Conservation (phyloP, 2,113 vertebrate species). For the Melanerpes aurifrons region DNA sequence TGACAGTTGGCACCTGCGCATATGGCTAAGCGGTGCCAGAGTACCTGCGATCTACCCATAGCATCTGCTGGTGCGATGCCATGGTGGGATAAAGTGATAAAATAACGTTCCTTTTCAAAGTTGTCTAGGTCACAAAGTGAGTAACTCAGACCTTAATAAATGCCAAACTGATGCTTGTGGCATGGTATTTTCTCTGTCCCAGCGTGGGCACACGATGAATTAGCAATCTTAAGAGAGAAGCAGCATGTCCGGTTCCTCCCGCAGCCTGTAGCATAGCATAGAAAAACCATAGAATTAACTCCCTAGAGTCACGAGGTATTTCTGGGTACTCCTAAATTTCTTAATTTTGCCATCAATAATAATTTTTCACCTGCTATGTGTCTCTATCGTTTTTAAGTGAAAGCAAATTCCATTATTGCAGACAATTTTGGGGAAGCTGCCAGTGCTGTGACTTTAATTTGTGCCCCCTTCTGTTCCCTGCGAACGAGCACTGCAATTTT, state of each 20-base stretch:
- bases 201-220: neutral
- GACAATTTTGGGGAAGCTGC: neutral
- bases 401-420: neutral
- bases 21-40: accelerated
- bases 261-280: accelerated
- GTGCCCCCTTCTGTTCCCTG: neutral
- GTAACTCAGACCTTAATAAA: neutral
- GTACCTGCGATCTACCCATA: accelerated
- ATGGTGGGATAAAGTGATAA: neutral
- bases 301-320: neutral
- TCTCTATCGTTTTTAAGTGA: neutral
- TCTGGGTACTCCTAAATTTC: neutral
- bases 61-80: neutral
- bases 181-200: neutral
- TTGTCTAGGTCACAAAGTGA: neutral
- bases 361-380: neutral
- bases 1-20: accelerated
- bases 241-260: accelerated
- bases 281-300: neutral
- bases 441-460: neutral
- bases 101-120: neutral
- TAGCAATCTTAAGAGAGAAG: neutral
- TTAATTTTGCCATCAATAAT: neutral
- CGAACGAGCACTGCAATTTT: neutral
- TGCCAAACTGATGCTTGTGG: neutral